phyloP scores from a whole-genome alignment of 2,888 invertebrate species.

The Acrocyrtus sp. region DNA sequence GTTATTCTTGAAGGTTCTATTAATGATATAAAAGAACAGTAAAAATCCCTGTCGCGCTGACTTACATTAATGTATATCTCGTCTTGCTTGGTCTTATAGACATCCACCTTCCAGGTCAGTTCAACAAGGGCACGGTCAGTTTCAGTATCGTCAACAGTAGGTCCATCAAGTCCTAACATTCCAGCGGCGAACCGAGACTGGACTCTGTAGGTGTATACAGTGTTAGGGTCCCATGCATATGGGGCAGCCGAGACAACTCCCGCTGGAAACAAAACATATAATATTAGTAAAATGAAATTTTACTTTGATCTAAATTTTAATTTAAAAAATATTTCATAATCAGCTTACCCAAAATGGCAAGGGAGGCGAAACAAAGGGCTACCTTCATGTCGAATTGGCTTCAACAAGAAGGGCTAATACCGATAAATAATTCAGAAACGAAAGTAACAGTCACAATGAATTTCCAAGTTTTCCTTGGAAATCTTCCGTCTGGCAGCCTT shows the following conservation, averaged over 20 bases:
- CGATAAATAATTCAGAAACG: constrained; percentile 14
- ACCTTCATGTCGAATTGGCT: constrained; percentile 56
- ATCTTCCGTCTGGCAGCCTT: background rate
- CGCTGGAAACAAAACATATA: constrained; percentile 50
- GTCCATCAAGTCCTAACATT: constrained; percentile 39
- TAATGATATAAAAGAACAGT: background rate
- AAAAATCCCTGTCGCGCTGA: too few species aligned
- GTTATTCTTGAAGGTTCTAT: background rate
- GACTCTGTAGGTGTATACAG: constrained; percentile 53
- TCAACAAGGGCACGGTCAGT: constrained; percentile 37
- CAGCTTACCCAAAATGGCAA: constrained; percentile 60
- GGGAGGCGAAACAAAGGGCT: constrained; percentile 52
- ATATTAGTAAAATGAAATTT: too few species aligned
- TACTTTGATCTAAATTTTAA: constrained; percentile 6
- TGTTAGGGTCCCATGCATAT: constrained; percentile 62
- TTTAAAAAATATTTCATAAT: too few species aligned
- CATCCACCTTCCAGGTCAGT: constrained; percentile 20
- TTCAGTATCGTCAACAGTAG: constrained; percentile 32
- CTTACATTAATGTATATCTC: constrained; percentile 53
- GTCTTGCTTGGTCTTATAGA: constrained; percentile 27
- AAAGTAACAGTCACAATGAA: background rate
- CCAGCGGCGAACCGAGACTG: constrained; percentile 43
- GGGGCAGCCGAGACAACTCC: constrained; percentile 56
- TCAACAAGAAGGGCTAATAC: constrained; percentile 40
- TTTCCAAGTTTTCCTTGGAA: background rate